Base-by-base conservation (phyloP, 1,140 invertebrate species). In the Leptopilina clavipes region DNA sequence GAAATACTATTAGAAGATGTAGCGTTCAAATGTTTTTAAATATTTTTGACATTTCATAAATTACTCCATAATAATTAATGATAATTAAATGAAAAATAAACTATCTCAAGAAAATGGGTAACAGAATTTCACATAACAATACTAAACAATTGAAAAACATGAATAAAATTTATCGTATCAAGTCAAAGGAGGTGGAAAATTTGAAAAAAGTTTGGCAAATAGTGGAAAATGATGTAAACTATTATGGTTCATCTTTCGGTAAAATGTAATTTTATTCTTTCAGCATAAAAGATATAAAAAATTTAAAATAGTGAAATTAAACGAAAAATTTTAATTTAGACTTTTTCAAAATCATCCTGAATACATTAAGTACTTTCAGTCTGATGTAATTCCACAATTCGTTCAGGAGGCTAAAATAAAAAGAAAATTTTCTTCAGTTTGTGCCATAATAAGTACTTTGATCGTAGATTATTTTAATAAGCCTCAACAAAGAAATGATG, bases 311-410 rank as follows among this genome's bases (percentile, higher is more conserved):
- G n/a, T n/a, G n/a, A 11, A 44, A 44, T 5, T 44, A 9, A 44
- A 5, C 43, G 43, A 44, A n/a, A n/a, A 44, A 3, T 44, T 44
- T 12, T 44, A 44, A 44, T 44, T 44, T 44, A 76, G 76, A 54
- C 43, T 77, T 11, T 77, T 77, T 52, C 76, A 70, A 19, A 77
- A 77, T 43, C 76, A 77, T 74, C 76, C 76, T 8, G 54, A 74
- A 70, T 77, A 73, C 37, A 14, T 77, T 5, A 74, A 77, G 25
- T 77, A 77, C 40, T 77, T 77, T 17, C 76, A 74, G 7, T 37
- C 48, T 6, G 72, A 73, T 19, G 37, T 48, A 18, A 45, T 70
- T 48, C 76, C 71, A 3, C 40, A 77, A 65, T 77, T 77, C 56
- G 40, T 70, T 22, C 54, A 48, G 22, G 54, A 80, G 18, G 71